Base-by-base conservation (phyloP, 2,797 vertebrate genomes). In the Sebastes diploproa region DNA sequence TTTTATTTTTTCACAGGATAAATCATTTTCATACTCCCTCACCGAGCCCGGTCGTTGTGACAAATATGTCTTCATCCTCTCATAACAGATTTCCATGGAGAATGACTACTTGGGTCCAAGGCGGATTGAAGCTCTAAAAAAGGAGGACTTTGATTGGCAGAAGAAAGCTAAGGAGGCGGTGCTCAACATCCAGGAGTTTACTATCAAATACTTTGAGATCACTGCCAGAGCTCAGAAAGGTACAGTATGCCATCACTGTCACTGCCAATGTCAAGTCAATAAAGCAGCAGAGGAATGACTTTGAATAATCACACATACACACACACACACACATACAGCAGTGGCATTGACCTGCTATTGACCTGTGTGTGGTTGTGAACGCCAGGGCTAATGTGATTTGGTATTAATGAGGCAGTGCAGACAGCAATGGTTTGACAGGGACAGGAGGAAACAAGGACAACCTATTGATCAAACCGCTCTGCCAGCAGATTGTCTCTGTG, bases 181-280 rank as follows among this genome's bases (percentile, higher is more conserved):
- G 12, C 96, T 99, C 50, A 98, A 97, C 86, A 99, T 99, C 90
- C 98, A 99, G 89, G 97, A 99, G 87, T 97, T 99, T 84, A 99
- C 98, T 56, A 97, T 99, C 68, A 99, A 99, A 92, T 99, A 99
- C 90, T 99, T 99, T 87, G 97, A 99, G 96, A 98, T 96, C 93
- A 99, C 98, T 81, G 97, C 98, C 72, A 97, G 96, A 91, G 96
- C 98, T 75, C 98, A 99, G 91, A 99, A 98, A 97, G 98, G 98
- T 99, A 95, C 65, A 25, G 36, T 29, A 38, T 67, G 27, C 52
- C 20, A 29, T 75, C 59, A 70, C 22, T 69, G 61, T 79, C 75
- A 25, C 23, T 77, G 73, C 25, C 74, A 84, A 42, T 75, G 32
- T 73, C 54, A 73, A 70, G 82, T 81, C 81, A 70, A 77, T 84